Conservation (phyloP, 1,140 invertebrate genomes). For the Sycobia sp. region DNA sequence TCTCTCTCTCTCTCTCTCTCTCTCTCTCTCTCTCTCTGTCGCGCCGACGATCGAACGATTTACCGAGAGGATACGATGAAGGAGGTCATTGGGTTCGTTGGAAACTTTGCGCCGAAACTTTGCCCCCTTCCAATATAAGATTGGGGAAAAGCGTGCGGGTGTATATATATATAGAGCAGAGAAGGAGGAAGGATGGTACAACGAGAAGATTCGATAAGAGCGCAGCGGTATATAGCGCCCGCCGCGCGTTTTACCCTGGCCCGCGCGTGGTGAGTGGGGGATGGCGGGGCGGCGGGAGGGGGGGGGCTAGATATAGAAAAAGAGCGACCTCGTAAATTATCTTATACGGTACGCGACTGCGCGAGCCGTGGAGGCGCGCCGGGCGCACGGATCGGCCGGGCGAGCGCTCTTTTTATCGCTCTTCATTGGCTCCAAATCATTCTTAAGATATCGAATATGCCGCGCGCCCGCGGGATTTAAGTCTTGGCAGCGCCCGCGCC, state of each 20-base stretch:
- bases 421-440: slow-evolving; percentile 34
- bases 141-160: too few species aligned
- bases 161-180: neutral
- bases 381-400: too few species aligned
- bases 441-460: slow-evolving; percentile 15
- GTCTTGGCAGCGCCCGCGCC: neutral
- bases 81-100: slow-evolving; percentile 29
- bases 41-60: slow-evolving; percentile 8
- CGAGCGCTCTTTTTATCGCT: slow-evolving; percentile 28
- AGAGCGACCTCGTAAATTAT: slow-evolving; percentile 28
- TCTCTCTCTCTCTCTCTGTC: too few species aligned
- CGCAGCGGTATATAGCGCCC: too few species aligned
- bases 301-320: too few species aligned
- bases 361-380: too few species aligned
- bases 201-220: slow-evolving; percentile 8
- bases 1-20: too few species aligned
- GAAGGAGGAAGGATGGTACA: neutral
- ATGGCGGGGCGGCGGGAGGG: too few species aligned
- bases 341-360: neutral
- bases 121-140: too few species aligned
- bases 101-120: slow-evolving; percentile 21
- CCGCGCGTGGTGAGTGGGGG: too few species aligned
- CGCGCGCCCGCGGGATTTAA: neutral
- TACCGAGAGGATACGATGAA: slow-evolving; percentile 27
- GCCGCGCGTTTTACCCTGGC: neutral